These are phyloP conservation scores for Cephalopachus bancanus DNA, from an alignment of 2,797 vertebrate genomes.

Conservation along the genomic window DNA sequence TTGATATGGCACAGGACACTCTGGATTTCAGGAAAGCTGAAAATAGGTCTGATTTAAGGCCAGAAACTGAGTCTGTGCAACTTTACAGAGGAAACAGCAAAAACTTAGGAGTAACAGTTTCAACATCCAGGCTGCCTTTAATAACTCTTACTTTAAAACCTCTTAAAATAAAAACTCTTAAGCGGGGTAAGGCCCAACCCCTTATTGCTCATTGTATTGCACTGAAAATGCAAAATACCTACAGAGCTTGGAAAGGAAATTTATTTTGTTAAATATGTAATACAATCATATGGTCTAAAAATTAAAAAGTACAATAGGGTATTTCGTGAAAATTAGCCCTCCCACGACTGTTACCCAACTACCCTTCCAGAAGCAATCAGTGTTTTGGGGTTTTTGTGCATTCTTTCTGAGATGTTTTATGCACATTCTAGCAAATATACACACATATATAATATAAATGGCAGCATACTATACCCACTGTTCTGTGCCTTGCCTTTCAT, in stretches of 20 bases:
- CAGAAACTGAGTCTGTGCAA: slow-evolving; percentile 42
- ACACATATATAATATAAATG: background rate
- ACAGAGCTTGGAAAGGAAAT: background rate
- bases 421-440: background rate
- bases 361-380: background rate
- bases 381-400: background rate
- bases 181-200: background rate
- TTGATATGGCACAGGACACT: slow-evolving; percentile 76
- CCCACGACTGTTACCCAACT: background rate
- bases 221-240: background rate
- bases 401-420: background rate
- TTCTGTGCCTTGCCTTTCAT: background rate
- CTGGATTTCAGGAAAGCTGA: slow-evolving; percentile 73
- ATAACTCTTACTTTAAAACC: slow-evolving; percentile 69
- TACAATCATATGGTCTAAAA: background rate
- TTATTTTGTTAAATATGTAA: background rate
- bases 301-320: background rate
- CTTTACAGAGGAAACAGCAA: slow-evolving; percentile 44
- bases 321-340: background rate
- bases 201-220: background rate
- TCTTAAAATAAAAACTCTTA: slow-evolving; percentile 24
- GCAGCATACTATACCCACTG: background rate
- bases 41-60: slow-evolving; percentile 71
- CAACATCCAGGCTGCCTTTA: slow-evolving; percentile 33
- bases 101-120: slow-evolving; percentile 53